These are phyloP conservation scores for Aramus guarauna DNA, from an alignment of 2,113 vertebrate species.

Conservation along the genomic window DNA sequence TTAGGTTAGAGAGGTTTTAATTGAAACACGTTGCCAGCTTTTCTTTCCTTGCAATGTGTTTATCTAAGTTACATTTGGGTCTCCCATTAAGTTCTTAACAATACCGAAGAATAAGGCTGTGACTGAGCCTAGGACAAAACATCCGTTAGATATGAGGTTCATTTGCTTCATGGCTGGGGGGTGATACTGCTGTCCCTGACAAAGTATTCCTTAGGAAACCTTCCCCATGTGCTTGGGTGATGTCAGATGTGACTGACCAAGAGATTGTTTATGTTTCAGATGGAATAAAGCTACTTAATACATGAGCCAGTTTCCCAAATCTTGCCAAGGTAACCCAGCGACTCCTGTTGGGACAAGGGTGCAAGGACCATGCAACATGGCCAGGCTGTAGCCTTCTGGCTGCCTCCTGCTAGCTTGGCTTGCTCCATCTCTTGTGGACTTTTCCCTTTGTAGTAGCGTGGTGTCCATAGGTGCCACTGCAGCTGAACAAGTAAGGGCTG, in stretches of 20 bases:
- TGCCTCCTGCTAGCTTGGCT: neutral
- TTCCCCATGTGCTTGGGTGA: neutral
- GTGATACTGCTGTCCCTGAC: neutral
- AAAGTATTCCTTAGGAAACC: neutral
- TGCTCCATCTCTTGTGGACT: neutral
- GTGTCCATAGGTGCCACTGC: neutral
- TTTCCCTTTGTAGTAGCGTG: neutral
- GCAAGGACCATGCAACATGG: neutral
- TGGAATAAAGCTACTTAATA: neutral
- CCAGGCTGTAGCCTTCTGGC: neutral
- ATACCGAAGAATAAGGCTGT: neutral
- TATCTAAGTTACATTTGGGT: neutral
- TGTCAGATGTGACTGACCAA: neutral
- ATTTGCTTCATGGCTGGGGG: neutral
- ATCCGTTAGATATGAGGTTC: neutral
- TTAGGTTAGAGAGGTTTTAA: neutral
- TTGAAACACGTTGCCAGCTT: neutral
- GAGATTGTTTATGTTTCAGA: neutral
- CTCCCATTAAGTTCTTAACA: neutral
- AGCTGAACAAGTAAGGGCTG: neutral
- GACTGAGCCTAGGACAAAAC: neutral
- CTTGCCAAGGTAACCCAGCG: neutral
- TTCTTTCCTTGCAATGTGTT: neutral
- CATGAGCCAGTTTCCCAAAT: neutral
- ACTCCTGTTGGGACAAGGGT: neutral